These are phyloP conservation scores for Halisarca cf. caerulea DNA, from an alignment of 37 sponge, comb jelly and placozoan genomes.

Conservation along the genomic window DNA sequence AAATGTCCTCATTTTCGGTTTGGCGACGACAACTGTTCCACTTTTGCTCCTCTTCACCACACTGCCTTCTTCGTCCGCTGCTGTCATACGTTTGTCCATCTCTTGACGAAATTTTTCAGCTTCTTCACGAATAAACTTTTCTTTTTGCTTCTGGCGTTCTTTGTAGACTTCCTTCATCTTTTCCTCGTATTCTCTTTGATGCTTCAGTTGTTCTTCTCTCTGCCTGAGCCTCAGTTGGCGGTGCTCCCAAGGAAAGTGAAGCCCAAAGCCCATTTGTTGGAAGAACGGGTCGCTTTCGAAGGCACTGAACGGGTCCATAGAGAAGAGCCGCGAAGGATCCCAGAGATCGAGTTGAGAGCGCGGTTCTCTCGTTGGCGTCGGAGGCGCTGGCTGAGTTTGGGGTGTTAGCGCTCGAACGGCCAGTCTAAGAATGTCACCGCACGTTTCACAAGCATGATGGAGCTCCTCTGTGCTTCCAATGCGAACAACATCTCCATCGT, in stretches of 20 bases:
- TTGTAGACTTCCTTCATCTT: neutral
- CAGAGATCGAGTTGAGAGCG: neutral
- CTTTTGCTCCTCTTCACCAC: constrained; percentile 5
- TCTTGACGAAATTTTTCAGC: constrained; percentile 2
- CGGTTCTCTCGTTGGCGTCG: neutral
- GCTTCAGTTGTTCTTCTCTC: constrained; percentile 13
- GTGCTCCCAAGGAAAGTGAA: neutral
- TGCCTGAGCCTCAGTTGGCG: constrained; percentile 11
- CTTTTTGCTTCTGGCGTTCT: neutral
- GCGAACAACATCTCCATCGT: constrained; percentile 3
- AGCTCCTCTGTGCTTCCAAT: constrained; percentile 16
- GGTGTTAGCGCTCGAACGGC: neutral
- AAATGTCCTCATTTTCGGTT: neutral
- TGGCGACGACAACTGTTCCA: constrained; percentile 22
- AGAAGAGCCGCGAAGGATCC: no score
- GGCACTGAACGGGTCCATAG: neutral
- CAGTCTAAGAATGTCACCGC: neutral
- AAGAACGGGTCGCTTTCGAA: constrained; percentile 16
- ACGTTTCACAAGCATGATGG: neutral
- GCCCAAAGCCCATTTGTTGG: neutral
- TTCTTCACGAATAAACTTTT: neutral
- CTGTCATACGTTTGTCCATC: constrained; percentile 7
- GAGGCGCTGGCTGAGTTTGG: neutral
- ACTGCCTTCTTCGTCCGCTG: neutral
- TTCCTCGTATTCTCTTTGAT: neutral